Percentiles rank a stretch among this genome's conserved stretches.
phyloP scores from a whole-genome alignment of 2,797 vertebrate species.

The Delichon dasypus region DNA sequence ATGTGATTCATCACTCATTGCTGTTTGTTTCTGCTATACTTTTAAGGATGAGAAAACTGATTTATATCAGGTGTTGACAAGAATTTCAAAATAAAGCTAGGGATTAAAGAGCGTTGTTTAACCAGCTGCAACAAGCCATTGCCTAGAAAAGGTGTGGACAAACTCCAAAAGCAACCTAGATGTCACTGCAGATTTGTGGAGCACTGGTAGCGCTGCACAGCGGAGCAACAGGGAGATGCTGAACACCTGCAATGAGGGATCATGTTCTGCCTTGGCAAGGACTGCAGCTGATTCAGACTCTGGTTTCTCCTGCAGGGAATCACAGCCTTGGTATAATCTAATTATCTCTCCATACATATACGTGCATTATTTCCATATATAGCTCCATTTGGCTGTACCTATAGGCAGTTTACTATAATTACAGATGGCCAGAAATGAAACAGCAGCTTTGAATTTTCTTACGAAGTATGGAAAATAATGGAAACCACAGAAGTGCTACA shows the following conservation, averaged over 20 bases:
- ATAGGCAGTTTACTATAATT: background rate
- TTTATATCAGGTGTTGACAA: background rate
- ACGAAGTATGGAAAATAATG: background rate
- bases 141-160: constrained; percentile 26
- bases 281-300: background rate
- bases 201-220: rapidly evolving
- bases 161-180: constrained; percentile 25
- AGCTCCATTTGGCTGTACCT: background rate
- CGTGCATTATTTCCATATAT: constrained; percentile 5
- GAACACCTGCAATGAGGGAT: constrained; percentile 9
- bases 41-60: constrained; percentile 17
- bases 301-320: constrained; percentile 4
- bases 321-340: constrained; percentile 19
- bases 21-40: constrained; percentile 8
- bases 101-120: constrained; percentile 32
- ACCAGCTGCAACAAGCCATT: background rate
- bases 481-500: background rate
- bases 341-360: background rate
- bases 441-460: background rate
- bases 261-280: constrained; percentile 6
- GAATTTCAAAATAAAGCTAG: constrained; percentile 33
- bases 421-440: constrained; percentile 20
- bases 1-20: background rate
- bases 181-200: background rate
- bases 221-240: background rate